These are phyloP conservation scores for Salarias fasciatus DNA, from an alignment of 2,797 vertebrate species.

Conservation along the genomic window DNA sequence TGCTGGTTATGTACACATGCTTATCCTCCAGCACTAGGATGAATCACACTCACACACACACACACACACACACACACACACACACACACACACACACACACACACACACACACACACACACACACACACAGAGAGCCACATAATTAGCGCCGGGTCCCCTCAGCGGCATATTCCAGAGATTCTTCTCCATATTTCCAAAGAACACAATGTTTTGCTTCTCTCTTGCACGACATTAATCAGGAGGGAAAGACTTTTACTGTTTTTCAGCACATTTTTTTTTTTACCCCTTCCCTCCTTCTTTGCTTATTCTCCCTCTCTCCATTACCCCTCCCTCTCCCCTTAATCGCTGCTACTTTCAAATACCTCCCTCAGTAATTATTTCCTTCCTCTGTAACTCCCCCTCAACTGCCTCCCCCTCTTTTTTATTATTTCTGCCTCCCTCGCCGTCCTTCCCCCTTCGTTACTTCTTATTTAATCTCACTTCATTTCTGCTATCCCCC, in stretches of 20 bases:
- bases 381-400: conserved; percentile 42
- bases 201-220: conserved; percentile 65
- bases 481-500: conserved; percentile 51
- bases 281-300: conserved; percentile 11
- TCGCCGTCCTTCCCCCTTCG: conserved; percentile 55
- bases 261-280: conserved; percentile 49
- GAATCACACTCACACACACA: conserved; percentile 49
- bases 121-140: conserved; percentile 30
- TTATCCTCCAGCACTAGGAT: conserved; percentile 63
- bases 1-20: too few relatives aligned
- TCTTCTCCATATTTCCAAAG: conserved; percentile 58
- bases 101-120: conserved; percentile 44
- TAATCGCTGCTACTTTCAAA: conserved; percentile 66
- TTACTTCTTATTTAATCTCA: conserved; percentile 77
- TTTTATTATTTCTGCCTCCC: conserved; percentile 61
- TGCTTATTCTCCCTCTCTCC: conserved; percentile 40
- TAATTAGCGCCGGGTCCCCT: conserved; percentile 66
- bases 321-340: conserved; percentile 58
- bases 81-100: conserved; percentile 22
- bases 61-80: conserved; percentile 2
- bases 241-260: conserved; percentile 43
- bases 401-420: conserved; percentile 21
- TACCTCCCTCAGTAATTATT: conserved; percentile 74
- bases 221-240: conserved; percentile 56
- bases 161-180: conserved; percentile 59